Evolutionary conservation across 2,888 invertebrate genomes (phyloP).

Genomic region (Megastigmus dorsalis): DNA sequence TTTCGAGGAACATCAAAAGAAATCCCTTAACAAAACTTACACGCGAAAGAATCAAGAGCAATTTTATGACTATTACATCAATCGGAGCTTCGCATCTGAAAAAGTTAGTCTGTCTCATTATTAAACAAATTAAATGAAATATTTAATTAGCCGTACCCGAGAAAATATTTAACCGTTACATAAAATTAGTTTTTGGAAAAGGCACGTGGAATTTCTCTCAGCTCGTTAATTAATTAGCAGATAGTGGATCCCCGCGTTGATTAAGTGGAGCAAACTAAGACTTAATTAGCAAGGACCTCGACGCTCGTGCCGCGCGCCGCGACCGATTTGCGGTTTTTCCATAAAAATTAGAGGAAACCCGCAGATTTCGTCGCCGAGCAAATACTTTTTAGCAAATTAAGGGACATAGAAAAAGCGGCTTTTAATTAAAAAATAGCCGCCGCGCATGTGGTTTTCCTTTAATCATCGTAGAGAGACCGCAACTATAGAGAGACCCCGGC

Average conservation of each 20-base stretch:
- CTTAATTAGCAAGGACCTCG: conserved; percentile 45
- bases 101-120: not conserved
- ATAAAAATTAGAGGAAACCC: conserved; percentile 48
- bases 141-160: conserved; percentile 13
- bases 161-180: conserved; percentile 20
- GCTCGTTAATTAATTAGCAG: conserved; percentile 51
- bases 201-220: conserved; percentile 10
- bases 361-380: conserved; percentile 41
- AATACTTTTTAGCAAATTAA: conserved; percentile 49
- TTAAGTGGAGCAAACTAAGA: conserved; percentile 50
- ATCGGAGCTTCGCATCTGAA: not conserved
- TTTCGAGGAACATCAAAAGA: no score
- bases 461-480: conserved; percentile 18
- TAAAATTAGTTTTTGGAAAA: conserved; percentile 33
- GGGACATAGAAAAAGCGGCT: conserved; percentile 20
- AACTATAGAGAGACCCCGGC: conserved; percentile 4
- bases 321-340: conserved; percentile 53
- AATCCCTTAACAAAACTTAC: no score
- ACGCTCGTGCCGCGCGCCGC: no score
- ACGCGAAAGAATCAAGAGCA: no score
- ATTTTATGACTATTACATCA: no score
- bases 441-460: conserved; percentile 29
- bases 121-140: conserved; percentile 21
- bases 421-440: conserved; percentile 46
- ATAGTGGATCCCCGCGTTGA: conserved; percentile 48